Evolutionary conservation across 2,888 invertebrate species (phyloP).

Genomic region (Seira musarum): DNA sequence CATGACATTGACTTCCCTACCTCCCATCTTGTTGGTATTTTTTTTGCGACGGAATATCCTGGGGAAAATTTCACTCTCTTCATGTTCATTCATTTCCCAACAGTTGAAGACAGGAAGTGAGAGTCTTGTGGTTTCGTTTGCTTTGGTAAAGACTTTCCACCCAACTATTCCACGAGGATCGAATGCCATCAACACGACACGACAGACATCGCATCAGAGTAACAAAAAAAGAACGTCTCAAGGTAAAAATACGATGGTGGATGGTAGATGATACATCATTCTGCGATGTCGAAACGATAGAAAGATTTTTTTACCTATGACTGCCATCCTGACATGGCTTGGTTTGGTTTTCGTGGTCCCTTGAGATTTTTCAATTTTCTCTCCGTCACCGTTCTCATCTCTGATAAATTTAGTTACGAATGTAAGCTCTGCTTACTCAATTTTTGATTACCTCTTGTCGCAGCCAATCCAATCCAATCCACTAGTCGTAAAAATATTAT

Average conservation of each 20-base stretch:
- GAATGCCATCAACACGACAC: neutral
- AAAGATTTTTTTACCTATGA: constrained; percentile 1
- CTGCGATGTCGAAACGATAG: neutral
- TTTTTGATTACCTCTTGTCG: constrained; percentile 1
- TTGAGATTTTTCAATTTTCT: constrained; percentile 2
- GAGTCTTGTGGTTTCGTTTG: neutral
- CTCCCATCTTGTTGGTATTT: neutral
- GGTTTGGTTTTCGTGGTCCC: neutral
- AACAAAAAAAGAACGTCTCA: neutral
- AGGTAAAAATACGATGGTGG: neutral
- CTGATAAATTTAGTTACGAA: neutral
- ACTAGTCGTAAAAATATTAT: too few species aligned
- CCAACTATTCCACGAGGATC: neutral
- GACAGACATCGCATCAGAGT: too few species aligned
- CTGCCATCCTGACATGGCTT: neutral
- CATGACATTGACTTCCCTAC: neutral
- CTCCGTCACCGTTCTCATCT: neutral
- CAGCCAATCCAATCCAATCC: neutral
- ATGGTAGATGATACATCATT: neutral
- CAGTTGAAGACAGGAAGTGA: constrained; percentile 17
- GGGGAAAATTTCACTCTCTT: neutral
- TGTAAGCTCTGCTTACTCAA: neutral
- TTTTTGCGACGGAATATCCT: constrained; percentile 3
- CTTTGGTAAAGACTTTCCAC: too few species aligned
- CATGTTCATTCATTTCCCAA: neutral